These are phyloP conservation scores for Turdus rufiventris DNA, from an alignment of 2,113 vertebrate species.

Conservation along the genomic window DNA sequence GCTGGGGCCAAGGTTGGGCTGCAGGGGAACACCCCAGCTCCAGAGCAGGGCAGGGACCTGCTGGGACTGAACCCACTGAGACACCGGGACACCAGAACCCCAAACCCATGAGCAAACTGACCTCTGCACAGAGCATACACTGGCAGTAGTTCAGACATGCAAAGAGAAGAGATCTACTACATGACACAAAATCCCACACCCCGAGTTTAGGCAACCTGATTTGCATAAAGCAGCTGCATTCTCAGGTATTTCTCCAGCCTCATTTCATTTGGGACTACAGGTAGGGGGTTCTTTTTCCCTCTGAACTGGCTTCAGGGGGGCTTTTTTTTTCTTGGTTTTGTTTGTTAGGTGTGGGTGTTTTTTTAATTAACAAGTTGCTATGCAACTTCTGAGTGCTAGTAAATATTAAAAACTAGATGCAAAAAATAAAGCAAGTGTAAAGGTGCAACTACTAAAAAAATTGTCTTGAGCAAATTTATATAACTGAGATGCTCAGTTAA, in stretches of 20 bases:
- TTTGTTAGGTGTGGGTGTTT: background rate
- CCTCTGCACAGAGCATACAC: background rate
- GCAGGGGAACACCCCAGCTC: background rate
- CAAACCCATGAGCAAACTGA: background rate
- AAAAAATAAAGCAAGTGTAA: background rate
- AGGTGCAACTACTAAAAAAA: background rate
- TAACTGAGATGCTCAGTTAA: background rate
- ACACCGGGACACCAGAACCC: fast-evolving
- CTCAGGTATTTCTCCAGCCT: background rate
- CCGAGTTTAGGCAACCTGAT: background rate
- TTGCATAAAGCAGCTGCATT: background rate
- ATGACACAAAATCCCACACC: background rate
- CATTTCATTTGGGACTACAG: background rate
- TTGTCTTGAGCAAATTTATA: background rate
- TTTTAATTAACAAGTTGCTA: background rate
- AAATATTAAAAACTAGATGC: background rate
- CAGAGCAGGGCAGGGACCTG: background rate
- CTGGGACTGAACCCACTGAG: fast-evolving
- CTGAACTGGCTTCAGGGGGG: fast-evolving
- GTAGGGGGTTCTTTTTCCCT: background rate
- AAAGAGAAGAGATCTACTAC: background rate
- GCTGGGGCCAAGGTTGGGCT: fast-evolving
- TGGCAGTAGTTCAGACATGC: background rate
- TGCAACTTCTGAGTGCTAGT: background rate
- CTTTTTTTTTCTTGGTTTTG: fast-evolving